These are phyloP conservation scores for Piscicola geometra DNA, from an alignment of 2,888 invertebrate genomes.

Conservation along the genomic window DNA sequence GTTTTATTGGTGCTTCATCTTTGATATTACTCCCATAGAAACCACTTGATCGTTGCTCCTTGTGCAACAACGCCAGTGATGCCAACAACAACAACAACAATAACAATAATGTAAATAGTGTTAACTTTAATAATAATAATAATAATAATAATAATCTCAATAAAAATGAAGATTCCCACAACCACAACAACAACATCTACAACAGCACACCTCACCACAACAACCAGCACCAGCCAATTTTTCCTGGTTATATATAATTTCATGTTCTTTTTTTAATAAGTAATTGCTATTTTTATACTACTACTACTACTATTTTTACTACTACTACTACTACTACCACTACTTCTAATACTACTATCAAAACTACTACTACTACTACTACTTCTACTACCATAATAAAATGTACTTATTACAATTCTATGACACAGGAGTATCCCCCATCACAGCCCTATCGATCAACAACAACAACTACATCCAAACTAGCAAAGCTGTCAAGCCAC, in stretches of 20 bases:
- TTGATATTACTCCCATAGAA: background rate
- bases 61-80: slow-evolving; percentile 13
- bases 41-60: background rate
- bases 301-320: too few species aligned
- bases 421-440: too few species aligned
- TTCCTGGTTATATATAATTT: background rate
- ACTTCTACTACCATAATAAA: too few species aligned
- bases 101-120: background rate
- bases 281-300: background rate
- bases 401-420: too few species aligned
- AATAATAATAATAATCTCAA: background rate
- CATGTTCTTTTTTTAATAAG: background rate
- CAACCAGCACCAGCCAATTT: background rate
- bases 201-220: background rate
- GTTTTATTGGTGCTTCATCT: too few species aligned
- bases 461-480: slow-evolving; percentile 10
- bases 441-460: background rate
- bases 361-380: too few species aligned
- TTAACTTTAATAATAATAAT: background rate
- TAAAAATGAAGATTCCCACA: background rate
- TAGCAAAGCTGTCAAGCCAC: background rate
- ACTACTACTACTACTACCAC: too few species aligned
- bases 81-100: background rate
- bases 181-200: background rate
- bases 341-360: too few species aligned